Conservation (phyloP, 2,113 vertebrate genomes). For the Plectropomus leopardus region DNA sequence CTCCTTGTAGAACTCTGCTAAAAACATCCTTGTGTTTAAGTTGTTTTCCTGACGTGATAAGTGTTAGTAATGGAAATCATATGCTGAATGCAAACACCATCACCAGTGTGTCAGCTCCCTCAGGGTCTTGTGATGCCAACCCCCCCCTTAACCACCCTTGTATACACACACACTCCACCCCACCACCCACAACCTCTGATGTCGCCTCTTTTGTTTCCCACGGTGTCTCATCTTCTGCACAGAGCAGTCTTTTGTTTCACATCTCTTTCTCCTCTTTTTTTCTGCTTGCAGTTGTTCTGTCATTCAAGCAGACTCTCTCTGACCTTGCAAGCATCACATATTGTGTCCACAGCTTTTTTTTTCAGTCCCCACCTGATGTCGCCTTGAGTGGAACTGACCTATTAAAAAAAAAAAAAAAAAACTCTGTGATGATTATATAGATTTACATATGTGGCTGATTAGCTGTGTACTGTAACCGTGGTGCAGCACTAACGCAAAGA, state of each 20-base stretch:
- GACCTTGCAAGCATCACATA: constrained; percentile 52
- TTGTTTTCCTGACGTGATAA: constrained; percentile 61
- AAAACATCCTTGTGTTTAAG: constrained; percentile 39
- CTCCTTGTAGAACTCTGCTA: constrained; percentile 14
- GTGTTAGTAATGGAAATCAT: constrained; percentile 70
- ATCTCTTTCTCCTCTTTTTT: constrained; percentile 8
- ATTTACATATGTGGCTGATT: constrained; percentile 68
- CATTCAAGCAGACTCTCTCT: constrained; percentile 44
- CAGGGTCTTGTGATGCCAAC: constrained; percentile 66
- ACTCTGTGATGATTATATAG: constrained; percentile 41
- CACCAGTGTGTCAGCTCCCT: constrained; percentile 47
- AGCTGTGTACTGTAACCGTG: constrained; percentile 65
- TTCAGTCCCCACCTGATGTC: constrained; percentile 17
- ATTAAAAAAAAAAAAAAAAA: background rate
- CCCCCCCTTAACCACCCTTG: background rate
- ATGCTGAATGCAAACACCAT: constrained; percentile 59
- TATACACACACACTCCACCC: constrained; percentile 11
- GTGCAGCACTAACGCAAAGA: constrained; percentile 60
- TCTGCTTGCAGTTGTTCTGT: constrained; percentile 49
- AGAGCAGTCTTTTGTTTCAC: constrained; percentile 55
- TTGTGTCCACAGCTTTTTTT: constrained; percentile 12
- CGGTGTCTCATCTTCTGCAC: constrained; percentile 61
- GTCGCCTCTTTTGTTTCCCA: constrained; percentile 70
- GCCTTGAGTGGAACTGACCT: constrained; percentile 18
- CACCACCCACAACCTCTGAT: constrained; percentile 55